These are phyloP conservation scores for Scarus forsteni DNA, from an alignment of 2,797 vertebrate species.

Conservation along the genomic window DNA sequence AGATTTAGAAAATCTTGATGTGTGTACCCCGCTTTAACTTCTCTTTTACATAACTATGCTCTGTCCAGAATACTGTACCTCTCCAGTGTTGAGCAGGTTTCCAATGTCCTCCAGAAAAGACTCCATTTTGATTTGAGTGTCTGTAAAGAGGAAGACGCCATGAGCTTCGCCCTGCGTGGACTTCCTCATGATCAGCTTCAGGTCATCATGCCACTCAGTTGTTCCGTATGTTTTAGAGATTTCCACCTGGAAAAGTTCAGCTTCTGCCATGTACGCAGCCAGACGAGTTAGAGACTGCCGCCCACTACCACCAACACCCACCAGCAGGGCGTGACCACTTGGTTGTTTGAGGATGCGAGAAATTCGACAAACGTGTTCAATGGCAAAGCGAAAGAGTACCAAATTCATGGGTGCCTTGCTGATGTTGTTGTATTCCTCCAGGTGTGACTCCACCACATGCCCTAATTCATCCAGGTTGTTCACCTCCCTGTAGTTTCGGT, in stretches of 20 bases:
- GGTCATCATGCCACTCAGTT: conserved; percentile 90
- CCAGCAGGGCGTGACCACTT: conserved; percentile 90
- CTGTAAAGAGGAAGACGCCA: conserved; percentile 92
- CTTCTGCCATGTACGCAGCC: conserved; percentile 91
- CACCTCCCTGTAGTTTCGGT: conserved; percentile 89
- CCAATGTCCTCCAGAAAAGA: conserved; percentile 93
- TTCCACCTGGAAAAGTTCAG: conserved; percentile 90
- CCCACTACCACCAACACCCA: conserved; percentile 93
- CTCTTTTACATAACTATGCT: too few relatives aligned
- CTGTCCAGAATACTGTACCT: conserved; percentile 66
- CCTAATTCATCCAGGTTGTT: conserved; percentile 82
- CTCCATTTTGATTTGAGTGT: conserved; percentile 92
- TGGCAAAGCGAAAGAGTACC: conserved; percentile 93
- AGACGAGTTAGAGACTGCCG: conserved; percentile 91
- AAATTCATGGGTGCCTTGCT: conserved; percentile 93
- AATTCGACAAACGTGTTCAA: conserved; percentile 92
- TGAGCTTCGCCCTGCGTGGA: conserved; percentile 87
- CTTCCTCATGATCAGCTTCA: conserved; percentile 88
- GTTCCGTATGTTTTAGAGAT: conserved; percentile 90
- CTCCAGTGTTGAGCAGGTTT: conserved; percentile 93
- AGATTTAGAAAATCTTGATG: too few relatives aligned
- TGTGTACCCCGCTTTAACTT: too few relatives aligned
- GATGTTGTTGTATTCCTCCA: conserved; percentile 91
- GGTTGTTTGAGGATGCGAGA: conserved; percentile 93
- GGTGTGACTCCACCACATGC: conserved; percentile 86